A percentile compares a stretch with the other conserved stretches of the same genome.
phyloP scores from a whole-genome alignment of 2,113 vertebrate species.

The Excalfactoria chinensis region DNA sequence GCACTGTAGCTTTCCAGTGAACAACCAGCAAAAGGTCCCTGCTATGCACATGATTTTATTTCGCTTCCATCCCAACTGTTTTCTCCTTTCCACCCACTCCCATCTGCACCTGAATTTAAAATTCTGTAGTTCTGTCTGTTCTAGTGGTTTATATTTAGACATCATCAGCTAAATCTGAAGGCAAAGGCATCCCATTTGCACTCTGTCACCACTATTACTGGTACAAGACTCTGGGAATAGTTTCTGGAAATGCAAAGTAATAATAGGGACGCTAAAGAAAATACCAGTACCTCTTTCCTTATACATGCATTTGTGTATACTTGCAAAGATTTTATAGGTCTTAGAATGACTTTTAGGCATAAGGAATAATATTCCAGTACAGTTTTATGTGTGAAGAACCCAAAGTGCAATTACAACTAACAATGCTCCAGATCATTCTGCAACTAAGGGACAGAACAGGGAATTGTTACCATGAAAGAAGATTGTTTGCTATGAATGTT shows the following conservation, averaged over 20 bases:
- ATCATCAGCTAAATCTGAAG: background rate
- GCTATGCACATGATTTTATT: background rate
- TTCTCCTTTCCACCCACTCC: background rate
- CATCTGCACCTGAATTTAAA: conserved; percentile 26
- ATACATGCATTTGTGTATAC: background rate
- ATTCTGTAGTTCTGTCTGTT: conserved; percentile 1
- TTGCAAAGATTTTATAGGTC: background rate
- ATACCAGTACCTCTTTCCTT: background rate
- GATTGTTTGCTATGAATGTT: background rate
- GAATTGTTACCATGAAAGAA: conserved; percentile 12
- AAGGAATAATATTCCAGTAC: background rate
- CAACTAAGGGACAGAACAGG: background rate
- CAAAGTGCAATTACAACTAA: background rate
- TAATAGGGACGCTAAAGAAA: background rate
- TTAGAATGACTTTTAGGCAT: background rate
- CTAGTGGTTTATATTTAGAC: conserved; percentile 5
- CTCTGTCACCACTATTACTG: background rate
- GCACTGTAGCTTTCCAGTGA: background rate
- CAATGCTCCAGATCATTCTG: background rate
- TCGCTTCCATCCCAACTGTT: background rate
- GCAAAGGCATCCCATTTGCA: background rate
- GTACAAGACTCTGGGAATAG: background rate
- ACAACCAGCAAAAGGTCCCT: background rate
- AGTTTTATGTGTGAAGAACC: background rate
- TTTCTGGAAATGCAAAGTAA: background rate